Conservation (phyloP, 2,113 vertebrate species). For the Morphnarchus princeps region DNA sequence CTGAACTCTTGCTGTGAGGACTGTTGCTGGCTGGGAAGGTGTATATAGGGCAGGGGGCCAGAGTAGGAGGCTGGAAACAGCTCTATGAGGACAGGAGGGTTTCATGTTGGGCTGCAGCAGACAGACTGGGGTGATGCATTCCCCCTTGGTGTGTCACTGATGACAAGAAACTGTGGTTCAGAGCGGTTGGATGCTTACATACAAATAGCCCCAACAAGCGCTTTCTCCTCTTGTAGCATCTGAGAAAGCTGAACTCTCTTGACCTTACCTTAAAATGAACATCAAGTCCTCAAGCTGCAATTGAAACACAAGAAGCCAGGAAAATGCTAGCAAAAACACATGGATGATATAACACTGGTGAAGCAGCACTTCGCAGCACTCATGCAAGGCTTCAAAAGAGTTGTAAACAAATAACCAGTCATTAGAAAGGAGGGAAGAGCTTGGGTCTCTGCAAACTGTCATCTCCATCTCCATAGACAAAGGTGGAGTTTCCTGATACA, state of each 20-base stretch:
- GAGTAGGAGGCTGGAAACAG: neutral
- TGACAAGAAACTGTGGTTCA: neutral
- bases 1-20: neutral
- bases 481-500: neutral
- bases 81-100: neutral
- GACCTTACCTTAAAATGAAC: neutral
- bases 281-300: neutral
- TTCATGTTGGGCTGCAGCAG: neutral
- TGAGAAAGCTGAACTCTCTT: neutral
- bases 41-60: neutral
- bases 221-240: neutral
- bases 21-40: neutral
- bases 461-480: neutral
- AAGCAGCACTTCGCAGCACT: neutral
- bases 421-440: neutral
- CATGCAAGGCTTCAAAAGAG: neutral
- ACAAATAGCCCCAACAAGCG: neutral
- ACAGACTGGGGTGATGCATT: accelerated
- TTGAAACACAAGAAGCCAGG: neutral
- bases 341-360: neutral
- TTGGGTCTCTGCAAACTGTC: accelerated
- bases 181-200: neutral
- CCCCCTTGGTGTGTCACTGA: too few species aligned
- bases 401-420: neutral
- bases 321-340: neutral